Base-by-base conservation (phyloP, 2,888 invertebrate genomes). In the Idaea dimidiata region DNA sequence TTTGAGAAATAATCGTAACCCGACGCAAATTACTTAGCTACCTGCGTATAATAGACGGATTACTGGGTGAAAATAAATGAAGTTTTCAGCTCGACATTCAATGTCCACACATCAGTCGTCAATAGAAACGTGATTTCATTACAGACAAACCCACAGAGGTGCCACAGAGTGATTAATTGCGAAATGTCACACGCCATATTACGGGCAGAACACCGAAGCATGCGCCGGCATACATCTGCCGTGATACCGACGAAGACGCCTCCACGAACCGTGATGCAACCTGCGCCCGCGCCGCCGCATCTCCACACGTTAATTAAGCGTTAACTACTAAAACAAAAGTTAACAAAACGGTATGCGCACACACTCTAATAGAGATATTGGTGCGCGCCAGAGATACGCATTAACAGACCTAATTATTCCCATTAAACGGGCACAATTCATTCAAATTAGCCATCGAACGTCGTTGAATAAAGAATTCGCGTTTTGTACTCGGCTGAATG, bases 371-470 rank as follows among this genome's bases (percentile, higher is more conserved):
- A 76, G 76, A 84, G 81, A 83, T 77, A 81, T 82, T 78, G 72
- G 76, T 71, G 72, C 67, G 72, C 72, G 71, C 56, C 56, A 18
- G 56, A 56, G 56, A 56, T 73, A 72, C 72, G 78, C 80, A 85
- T 84, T 83, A 81, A 83, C 81, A 82, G 74, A 82, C 82, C 86
- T 90, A 91, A 91, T 91, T 91, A 90, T 92, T 91, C 86, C 86
- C 84, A 91, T 88, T 85, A 88, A 88, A 85, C 78, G 77, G 80
- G 84, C 84, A 86, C 86, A 87, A 90, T 89, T 87, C 90, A 89
- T 91, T 91, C 88, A 91, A 91, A 91, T 91, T 91, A 90, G 88
- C 89, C 86, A 89, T 88, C 85, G 84, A 84, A 86, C 85, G 86
- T 84, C 82, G 83, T 85, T 91, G 90, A 91, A 91, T 91, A 87